Conservation (phyloP, 2,113 vertebrate species). For the Lucifuga dentata region DNA sequence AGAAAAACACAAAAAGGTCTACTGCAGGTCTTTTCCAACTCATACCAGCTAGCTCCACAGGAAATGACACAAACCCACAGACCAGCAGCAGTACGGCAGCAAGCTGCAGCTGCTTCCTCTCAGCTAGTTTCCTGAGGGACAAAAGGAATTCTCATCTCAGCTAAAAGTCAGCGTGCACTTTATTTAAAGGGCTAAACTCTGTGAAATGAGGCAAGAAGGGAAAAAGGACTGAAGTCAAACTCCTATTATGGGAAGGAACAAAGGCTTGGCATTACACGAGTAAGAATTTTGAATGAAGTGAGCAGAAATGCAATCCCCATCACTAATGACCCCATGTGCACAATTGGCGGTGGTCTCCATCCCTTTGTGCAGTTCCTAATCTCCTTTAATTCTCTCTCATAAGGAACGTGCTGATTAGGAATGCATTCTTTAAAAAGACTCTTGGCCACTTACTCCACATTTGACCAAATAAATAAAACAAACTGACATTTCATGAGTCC, state of each 20-base stretch:
- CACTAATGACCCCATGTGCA: slow-evolving; percentile 69
- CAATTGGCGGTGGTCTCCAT: slow-evolving; percentile 61
- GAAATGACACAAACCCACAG: slow-evolving; percentile 83
- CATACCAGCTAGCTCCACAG: slow-evolving; percentile 70
- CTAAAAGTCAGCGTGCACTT: slow-evolving; percentile 65
- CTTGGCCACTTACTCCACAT: slow-evolving; percentile 15
- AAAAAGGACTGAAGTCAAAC: slow-evolving; percentile 60
- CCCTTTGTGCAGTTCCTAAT: slow-evolving; percentile 67
- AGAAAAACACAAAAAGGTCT: slow-evolving; percentile 61
- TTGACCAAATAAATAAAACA: slow-evolving; percentile 18
- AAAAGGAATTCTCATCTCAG: slow-evolving; percentile 74
- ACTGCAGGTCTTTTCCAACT: slow-evolving; percentile 53
- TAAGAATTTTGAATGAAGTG: slow-evolving; percentile 57
- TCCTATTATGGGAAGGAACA: slow-evolving; percentile 62
- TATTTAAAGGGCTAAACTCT: slow-evolving; percentile 65
- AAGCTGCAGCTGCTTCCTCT: slow-evolving; percentile 82
- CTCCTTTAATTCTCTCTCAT: slow-evolving; percentile 66
- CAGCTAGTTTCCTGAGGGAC: slow-evolving; percentile 79
- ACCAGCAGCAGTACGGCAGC: slow-evolving; percentile 77
- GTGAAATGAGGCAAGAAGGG: slow-evolving; percentile 64
- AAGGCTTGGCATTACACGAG: slow-evolving; percentile 41
- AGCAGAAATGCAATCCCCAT: slow-evolving; percentile 66
- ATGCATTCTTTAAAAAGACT: slow-evolving; percentile 56
- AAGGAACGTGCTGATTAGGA: slow-evolving; percentile 48
- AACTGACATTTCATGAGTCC: not conserved